Percentiles rank a stretch among this genome's conserved stretches.
phyloP scores from a whole-genome alignment of 2,113 vertebrate species.

The Centropus unirufus region DNA sequence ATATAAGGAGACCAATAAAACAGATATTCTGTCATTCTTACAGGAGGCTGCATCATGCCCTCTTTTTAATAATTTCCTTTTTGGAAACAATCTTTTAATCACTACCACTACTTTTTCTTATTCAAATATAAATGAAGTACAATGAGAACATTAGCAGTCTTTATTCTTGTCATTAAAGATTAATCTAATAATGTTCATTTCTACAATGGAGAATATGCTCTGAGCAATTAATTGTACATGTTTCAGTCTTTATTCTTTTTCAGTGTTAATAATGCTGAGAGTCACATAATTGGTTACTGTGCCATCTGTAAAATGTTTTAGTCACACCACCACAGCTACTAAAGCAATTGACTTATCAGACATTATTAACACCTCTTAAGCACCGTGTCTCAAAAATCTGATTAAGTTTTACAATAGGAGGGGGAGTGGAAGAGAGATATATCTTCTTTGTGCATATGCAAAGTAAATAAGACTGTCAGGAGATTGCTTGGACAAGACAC shows the following conservation, averaged over 20 bases:
- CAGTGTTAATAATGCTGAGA: neutral
- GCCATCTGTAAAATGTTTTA: constrained; percentile 46
- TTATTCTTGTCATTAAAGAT: neutral
- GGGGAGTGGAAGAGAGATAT: neutral
- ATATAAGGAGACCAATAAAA: neutral
- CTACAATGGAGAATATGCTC: neutral
- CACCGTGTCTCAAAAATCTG: neutral
- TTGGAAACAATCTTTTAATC: neutral
- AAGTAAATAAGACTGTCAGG: neutral
- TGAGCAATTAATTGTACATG: neutral
- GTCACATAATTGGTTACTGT: neutral
- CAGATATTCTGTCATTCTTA: neutral
- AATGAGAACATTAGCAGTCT: neutral
- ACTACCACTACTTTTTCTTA: neutral
- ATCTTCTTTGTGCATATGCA: neutral
- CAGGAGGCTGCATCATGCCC: neutral
- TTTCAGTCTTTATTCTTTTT: neutral
- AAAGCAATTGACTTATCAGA: neutral
- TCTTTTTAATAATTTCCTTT: neutral
- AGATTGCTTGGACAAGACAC: neutral
- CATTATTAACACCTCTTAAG: neutral
- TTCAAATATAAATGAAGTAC: neutral
- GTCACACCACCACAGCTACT: neutral
- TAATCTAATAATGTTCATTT: neutral
- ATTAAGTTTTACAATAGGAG: neutral